Base-by-base conservation (phyloP, 30 jellyfish, hydroid and myxozoan species). In the Pelagia noctiluca region DNA sequence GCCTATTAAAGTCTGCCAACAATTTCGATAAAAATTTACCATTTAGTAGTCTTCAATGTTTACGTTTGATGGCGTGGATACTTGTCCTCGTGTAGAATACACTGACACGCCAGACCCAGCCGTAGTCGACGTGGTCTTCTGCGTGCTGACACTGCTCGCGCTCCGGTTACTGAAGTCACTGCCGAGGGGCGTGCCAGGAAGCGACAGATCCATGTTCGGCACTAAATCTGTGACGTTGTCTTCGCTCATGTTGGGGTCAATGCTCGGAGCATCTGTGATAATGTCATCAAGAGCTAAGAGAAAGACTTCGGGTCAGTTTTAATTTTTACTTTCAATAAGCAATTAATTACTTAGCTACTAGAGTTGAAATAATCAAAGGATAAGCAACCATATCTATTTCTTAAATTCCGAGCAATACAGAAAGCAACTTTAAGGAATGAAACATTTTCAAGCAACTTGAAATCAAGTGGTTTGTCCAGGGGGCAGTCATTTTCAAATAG, bases 101-200 rank as follows among this genome's bases (percentile, higher is more conserved):
- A 84, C 76, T 4, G 88, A 75, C 49, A 81, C 48, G 21, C 62
- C 25, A 26, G 83, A 49, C 0, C 87, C 84, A 21, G 85, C 86
- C 19, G 92, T 79, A 0, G 88, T 63, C 2, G 88, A 76, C 11
- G 91, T 54, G 11, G 89, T 75, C 32, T 60, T 60, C 67, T 86
- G 96, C 2, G 89, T 76, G 85, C 73, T 71, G 33, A 88, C 50
- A 30, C 94, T 85, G 80, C 88, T 61, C 31, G 83, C 67, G 63
- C 95, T 78, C 21, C 72, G 88, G 48, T 80, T 63, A 70, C 96
- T 81, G 75, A 66, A 47, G 53, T 94, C 97, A 71, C 97, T 88
- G 23, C 96, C 99, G 93, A 94, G 90, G 29, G 99, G 99, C 0
- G 99, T 94, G 35, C 99, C 99, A 52, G 99, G 99, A 50, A 94